Base-by-base conservation (phyloP, 2,888 invertebrate species). In the Agrilus mali region DNA sequence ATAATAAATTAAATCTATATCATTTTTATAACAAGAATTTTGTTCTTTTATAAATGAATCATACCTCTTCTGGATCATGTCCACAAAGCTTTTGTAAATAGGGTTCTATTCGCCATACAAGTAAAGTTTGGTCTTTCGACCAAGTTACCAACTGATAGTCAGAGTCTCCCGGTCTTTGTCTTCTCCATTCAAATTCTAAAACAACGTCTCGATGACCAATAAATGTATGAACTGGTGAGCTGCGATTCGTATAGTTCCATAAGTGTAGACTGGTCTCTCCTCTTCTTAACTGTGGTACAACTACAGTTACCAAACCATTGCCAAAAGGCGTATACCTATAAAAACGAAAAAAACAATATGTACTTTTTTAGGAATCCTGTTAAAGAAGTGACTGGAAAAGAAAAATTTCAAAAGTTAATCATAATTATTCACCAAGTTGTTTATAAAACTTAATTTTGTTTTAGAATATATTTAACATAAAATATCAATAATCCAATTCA, bases 141-240 rank as follows among this genome's bases (percentile, higher is more conserved):
- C 95, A 96, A 2, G 94, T 94, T 1, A 95, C 82, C 37, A 96
- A 69, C 62, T 95, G 89, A 59, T 80, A 84, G 58, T 86, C 86
- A 13, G 72, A 56, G 39, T 64, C 67, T 47, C 69, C 70, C 33
- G 60, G 57, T 52, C 67, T 70, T 57, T 80, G 79, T 48, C 85
- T 83, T 41, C 90, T 75, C 94, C 94, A 95, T 50, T 90, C 89
- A 75, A 95, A 95, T 58, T 95, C 94, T 45, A 94, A 73, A 6
- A 96, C 89, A 36, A 92, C 90, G 69, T 95, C 94, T 7, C 86
- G 84, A 59, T 95, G 94, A 0, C 94, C 94, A n/a, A 88, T 83
- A 63, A 94, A 85, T 22, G 90, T 86, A 60, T 93, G 90, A 36
- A 92, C 82, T 2, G 92, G 83, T 34, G 83, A 68, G 36, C 80